Conservation (phyloP, 2,797 vertebrate species). For the Xyrichtys novacula region DNA sequence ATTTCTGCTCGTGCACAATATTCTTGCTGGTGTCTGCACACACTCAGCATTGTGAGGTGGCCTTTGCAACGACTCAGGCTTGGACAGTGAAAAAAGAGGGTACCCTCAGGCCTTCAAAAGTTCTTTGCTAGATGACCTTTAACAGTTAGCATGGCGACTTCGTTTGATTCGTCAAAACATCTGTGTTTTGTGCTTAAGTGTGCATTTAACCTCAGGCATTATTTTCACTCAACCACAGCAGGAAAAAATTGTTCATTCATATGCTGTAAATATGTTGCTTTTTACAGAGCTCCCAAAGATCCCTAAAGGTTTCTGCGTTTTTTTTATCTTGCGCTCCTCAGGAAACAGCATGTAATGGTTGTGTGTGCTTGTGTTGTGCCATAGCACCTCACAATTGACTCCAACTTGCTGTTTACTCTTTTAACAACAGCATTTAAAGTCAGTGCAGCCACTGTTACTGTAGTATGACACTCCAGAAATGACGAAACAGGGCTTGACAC, state of each 20-base stretch:
- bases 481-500: no score
- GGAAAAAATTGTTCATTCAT: background rate
- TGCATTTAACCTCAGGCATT: conserved; percentile 1
- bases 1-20: conserved; percentile 24
- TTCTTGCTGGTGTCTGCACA: conserved; percentile 42
- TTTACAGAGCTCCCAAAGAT: no score
- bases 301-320: no score
- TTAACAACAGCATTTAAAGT: no score
- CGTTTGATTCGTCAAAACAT: conserved; percentile 37
- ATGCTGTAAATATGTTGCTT: no score
- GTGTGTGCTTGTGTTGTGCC: no score
- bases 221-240: background rate
- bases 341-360: no score
- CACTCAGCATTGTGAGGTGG: conserved; percentile 44
- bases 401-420: no score
- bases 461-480: no score
- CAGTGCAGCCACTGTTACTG: no score
- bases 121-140: conserved; percentile 43
- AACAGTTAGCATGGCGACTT: conserved; percentile 46
- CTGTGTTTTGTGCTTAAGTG: background rate
- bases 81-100: conserved; percentile 5
- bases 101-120: background rate
- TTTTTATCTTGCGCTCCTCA: no score
- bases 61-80: conserved; percentile 8
- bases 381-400: no score